A percentile compares a stretch with the other conserved stretches of the same genome.
phyloP scores from a whole-genome alignment of 1,140 invertebrate species.

The Maconellicoccus hirsutus region DNA sequence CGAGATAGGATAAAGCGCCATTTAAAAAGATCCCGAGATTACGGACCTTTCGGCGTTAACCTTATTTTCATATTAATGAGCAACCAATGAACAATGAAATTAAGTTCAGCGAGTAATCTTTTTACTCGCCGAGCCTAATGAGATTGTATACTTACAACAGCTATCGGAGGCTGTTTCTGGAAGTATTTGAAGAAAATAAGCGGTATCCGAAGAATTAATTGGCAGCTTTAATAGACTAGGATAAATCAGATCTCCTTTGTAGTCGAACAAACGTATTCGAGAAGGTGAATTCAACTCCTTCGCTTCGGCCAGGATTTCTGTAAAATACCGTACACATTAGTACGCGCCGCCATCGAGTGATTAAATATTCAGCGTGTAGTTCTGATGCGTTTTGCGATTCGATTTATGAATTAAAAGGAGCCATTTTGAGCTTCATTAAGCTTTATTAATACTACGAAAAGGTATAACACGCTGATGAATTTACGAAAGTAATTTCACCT shows the following conservation, averaged over 20 bases:
- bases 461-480: no score
- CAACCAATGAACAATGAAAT: slow-evolving; percentile 1
- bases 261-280: neutral
- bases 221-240: slow-evolving; percentile 13
- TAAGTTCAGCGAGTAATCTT: slow-evolving; percentile 24
- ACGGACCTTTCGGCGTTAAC: neutral
- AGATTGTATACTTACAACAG: slow-evolving; percentile 6
- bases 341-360: no score
- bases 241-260: slow-evolving; percentile 16
- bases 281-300: neutral
- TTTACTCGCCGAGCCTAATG: neutral
- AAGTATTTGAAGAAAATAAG: slow-evolving; percentile 12
- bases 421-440: no score
- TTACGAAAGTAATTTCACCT: no score
- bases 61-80: neutral
- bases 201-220: slow-evolving; percentile 10
- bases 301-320: neutral
- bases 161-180: slow-evolving; percentile 12
- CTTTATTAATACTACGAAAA: no score
- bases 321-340: neutral
- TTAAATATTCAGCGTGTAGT: no score
- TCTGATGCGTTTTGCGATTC: no score
- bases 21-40: neutral
- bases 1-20: no score
- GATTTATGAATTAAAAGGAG: no score